Evolutionary conservation across 2,888 invertebrate genomes (phyloP), one percentile per base, ranked within the genome.

Genomic region (Hirtodrosophila alboralis): DNA sequence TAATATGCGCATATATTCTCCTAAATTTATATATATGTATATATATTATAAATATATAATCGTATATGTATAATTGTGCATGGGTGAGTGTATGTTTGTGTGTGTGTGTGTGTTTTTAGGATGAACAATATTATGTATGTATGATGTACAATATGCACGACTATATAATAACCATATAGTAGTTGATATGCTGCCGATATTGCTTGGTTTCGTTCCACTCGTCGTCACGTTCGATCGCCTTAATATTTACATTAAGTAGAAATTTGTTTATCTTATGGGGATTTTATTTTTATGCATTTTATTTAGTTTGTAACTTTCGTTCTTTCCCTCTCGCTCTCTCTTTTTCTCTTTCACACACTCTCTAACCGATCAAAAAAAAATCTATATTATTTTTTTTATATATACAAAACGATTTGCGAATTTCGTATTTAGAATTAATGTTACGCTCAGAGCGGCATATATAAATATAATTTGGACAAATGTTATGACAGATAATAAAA

Each of bases 191-290:
- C 53, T 62, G 59, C 57, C 69, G 75, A 80, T 80, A 86, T 84
- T 77, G 64, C 84, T 74, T 75, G 84, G 76, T 59, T 66, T 43
- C 56, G 36, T 69, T 57, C 18, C 45, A 14, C 21, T 47, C 61
- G 44, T 63, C 49, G 44, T 63, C 49, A 28, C 43, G 37, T 58
- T 76, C 61, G 72, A 36, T 83, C 62, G 70, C 54, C 85, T 81
- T 85, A 72, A 68, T 88, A 87, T 87, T 76, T 87, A 87, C 87
- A 87, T 87, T 88, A 88, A 87, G 89, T 87, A 88, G 74, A 78
- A 84, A 64, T 63, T 73, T 64, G 54, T 84, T 80, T 68, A 84
- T 57, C 58, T 56, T 73, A 68, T 18, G 4, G 45, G 33, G 26
- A 4, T 31, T 26, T 10, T 30, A 21, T 59, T 63, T 36, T 26